Base-by-base conservation (phyloP, 2,888 invertebrate genomes). In the Hesperia comma region DNA sequence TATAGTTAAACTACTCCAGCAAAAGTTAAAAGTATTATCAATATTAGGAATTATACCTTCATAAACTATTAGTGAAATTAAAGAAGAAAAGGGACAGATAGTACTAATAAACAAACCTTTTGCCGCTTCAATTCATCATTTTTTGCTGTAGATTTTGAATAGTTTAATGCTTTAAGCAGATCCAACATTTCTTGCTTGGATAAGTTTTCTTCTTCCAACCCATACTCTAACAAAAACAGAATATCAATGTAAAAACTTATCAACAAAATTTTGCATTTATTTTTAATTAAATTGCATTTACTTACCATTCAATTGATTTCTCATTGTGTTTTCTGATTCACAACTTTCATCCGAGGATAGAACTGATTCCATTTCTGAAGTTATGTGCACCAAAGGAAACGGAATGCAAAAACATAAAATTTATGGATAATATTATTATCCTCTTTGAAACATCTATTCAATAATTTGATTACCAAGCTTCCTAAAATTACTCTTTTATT, bases 111-210 rank as follows among this genome's bases (percentile, higher is more conserved):
- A 49, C 19, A 68, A 76, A 82, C 81, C 77, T 80, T 81, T 66
- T 80, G 79, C 60, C 83, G 76, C 26, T 75, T 70, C 14, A 80
- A 63, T 68, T 87, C 87, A 67, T 92, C 92, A 71, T 89, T 83
- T 72, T 82, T 81, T 67, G 79, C 84, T 46, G 88, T 84, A 19
- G 84, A 79, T 76, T 90, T 88, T 10, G 93, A 93, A 79, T 91
- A 86, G 68, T 83, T 87, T 32, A 93, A 76, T 54, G 91, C 93
- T 75, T 83, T 88, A 33, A 93, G 75, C 37, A 93, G 81, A 77
- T 93, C 90, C 71, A 75, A 76, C 92, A 93, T 93, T 78, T 93
- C 93, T 71, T 90, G 88, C 74, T 89, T 90, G 68, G 84, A 86
- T 51, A 93, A 80, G 71, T 90, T 86, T 67, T 90, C 91, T 78